phyloP scores from a whole-genome alignment of 2,888 invertebrate genomes.

The Hipparchia sbordonii region DNA sequence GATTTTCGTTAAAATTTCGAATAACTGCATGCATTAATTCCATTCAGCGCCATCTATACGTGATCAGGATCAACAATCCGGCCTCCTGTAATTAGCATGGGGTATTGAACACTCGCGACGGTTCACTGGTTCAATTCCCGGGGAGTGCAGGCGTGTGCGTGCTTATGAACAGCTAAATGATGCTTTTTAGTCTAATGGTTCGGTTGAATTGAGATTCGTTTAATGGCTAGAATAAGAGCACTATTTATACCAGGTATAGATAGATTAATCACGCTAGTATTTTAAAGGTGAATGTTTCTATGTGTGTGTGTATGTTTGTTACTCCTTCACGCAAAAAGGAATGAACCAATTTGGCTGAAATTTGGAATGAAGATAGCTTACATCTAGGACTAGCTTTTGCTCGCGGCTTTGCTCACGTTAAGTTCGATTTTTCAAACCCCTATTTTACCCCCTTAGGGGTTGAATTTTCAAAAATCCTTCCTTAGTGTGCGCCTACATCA shows the following conservation, averaged over 20 bases:
- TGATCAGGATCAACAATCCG: slow-evolving; percentile 31
- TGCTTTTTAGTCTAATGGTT: slow-evolving; percentile 43
- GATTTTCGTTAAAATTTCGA: neutral
- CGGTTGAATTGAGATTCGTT: slow-evolving; percentile 28
- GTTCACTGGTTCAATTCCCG: slow-evolving; percentile 46
- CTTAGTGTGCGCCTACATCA: too few relatives aligned
- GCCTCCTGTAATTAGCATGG: slow-evolving; percentile 41
- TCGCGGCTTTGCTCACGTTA: too few relatives aligned
- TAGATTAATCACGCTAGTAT: too few relatives aligned
- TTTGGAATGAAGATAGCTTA: too few relatives aligned
- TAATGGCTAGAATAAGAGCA: neutral
- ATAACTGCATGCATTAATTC: neutral
- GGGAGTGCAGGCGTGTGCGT: slow-evolving; percentile 39
- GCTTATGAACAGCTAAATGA: slow-evolving; percentile 44
- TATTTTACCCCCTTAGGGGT: too few relatives aligned
- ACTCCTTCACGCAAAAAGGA: too few relatives aligned
- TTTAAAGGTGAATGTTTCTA: too few relatives aligned
- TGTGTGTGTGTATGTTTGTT: too few relatives aligned
- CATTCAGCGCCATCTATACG: slow-evolving; percentile 37
- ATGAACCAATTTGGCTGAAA: too few relatives aligned
- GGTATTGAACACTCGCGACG: slow-evolving; percentile 42
- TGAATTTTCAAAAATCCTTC: too few relatives aligned
- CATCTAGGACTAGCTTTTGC: too few relatives aligned
- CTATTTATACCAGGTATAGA: neutral
- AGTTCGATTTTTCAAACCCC: too few relatives aligned